Evolutionary conservation across 1,140 invertebrate genomes (phyloP), one percentile per base, ranked within the genome.

Genomic region (Pseudomyrmex sp.): DNA sequence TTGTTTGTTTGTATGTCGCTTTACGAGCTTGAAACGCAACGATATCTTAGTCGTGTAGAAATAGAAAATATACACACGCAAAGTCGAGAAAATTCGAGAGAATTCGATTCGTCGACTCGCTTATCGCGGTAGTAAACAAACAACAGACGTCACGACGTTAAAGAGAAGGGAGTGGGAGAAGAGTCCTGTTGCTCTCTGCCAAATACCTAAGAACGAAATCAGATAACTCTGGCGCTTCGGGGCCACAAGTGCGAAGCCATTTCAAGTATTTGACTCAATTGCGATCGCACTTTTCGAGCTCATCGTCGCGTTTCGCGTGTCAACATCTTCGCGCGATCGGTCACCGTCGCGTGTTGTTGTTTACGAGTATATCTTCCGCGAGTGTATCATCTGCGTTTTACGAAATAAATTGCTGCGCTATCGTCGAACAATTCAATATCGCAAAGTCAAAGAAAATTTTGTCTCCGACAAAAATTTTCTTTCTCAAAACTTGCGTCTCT

Each of bases 231-330:
- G 2, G 58, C 85, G 85, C 82, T 61, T 87, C 72, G 79, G 82
- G 69, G 88, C 89, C 89, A 90, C 90, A 92, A 92, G 91, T 92
- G 91, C 89, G 90, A 91, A 92, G 89, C 88, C 91, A 84, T 89
- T 89, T 83, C 63, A 87, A 86, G 77, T 72, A 65, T 83, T 86
- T 70, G 84, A 62, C 62, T 35, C 76, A 50, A 50, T 65, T 69
- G 12, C 66, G 58, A 54, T 82, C 58, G 46, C 10, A 59, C 59
- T 54, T 63, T 75, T 52, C 13, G 1, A 44, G n/a, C 18, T 82
- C 18, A 18, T 18, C n/a, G 23, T 61, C 9, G 46, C 23, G 48
- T 35, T 2, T 50, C 56, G 58, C 12, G 7, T 48, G 23, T 65
- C n/a, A 35, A 15, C n/a, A 12, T n/a, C n/a, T 2, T 54, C 26